A percentile compares a stretch with the other conserved stretches of the same genome.
phyloP scores from a whole-genome alignment of 2,113 vertebrate species.

The Mustela lutreola region DNA sequence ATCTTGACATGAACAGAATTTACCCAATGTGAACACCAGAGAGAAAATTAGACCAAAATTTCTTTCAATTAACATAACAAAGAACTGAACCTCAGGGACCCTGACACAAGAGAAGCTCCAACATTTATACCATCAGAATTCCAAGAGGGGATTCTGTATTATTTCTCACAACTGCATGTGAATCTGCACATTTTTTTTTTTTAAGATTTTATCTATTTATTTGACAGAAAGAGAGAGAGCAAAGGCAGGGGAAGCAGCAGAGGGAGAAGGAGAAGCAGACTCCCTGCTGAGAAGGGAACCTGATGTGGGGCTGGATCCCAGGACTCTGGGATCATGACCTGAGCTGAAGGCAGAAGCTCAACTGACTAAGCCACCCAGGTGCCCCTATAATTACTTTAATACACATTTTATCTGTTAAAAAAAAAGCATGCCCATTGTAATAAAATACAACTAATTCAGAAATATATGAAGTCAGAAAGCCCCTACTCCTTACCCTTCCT shows the following conservation, averaged over 20 bases:
- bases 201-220: too few relatives aligned
- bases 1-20: not conserved
- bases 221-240: too few relatives aligned
- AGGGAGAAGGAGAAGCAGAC: too few relatives aligned
- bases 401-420: not conserved
- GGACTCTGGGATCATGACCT: too few relatives aligned
- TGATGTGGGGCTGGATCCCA: too few relatives aligned
- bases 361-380: too few relatives aligned
- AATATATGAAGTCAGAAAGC: not conserved
- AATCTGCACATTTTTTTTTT: not conserved
- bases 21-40: not conserved
- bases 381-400: not conserved
- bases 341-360: too few relatives aligned
- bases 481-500: not conserved
- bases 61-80: not conserved
- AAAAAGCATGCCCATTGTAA: not conserved
- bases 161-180: not conserved
- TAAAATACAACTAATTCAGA: slow-evolving; percentile 23
- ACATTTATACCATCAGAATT: not conserved
- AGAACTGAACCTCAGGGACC: not conserved
- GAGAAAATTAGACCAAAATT: not conserved
- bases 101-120: not conserved
- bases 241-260: too few relatives aligned
- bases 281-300: too few relatives aligned
- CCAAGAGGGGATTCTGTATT: not conserved